phyloP scores from a whole-genome alignment of 2,113 vertebrate species.

The Bagarius yarrelli region DNA sequence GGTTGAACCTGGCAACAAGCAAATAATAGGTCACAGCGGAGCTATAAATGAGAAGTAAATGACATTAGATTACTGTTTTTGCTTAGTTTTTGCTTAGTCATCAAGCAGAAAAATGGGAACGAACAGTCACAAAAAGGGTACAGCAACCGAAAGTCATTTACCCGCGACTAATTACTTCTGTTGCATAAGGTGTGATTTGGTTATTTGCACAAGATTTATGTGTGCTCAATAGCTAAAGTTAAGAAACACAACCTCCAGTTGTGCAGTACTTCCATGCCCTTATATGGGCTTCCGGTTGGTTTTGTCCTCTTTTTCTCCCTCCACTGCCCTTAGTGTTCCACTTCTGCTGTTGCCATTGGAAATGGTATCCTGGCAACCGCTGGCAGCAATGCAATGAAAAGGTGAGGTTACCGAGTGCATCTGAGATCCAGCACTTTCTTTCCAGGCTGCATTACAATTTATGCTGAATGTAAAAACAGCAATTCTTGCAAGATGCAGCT shows the following conservation, averaged over 20 bases:
- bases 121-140: not conserved
- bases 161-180: not conserved
- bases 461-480: not conserved
- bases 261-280: slow-evolving; percentile 36
- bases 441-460: no score
- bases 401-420: slow-evolving; percentile 64
- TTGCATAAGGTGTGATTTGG: not conserved
- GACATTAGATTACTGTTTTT: not conserved
- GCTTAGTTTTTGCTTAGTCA: not conserved
- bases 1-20: not conserved
- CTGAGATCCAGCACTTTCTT: slow-evolving; percentile 31
- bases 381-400: slow-evolving; percentile 64
- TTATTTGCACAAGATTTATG: not conserved
- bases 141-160: not conserved
- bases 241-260: not conserved
- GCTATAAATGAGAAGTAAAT: not conserved
- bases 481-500: not conserved
- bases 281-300: slow-evolving; percentile 62
- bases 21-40: not conserved
- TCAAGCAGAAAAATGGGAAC: not conserved
- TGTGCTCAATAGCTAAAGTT: not conserved
- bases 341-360: slow-evolving; percentile 66
- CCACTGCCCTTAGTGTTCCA: slow-evolving; percentile 28
- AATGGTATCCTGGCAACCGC: slow-evolving; percentile 75
- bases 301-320: slow-evolving; percentile 25